Conservation (phyloP, 1,140 invertebrate species). For the Drepana arcuata region DNA sequence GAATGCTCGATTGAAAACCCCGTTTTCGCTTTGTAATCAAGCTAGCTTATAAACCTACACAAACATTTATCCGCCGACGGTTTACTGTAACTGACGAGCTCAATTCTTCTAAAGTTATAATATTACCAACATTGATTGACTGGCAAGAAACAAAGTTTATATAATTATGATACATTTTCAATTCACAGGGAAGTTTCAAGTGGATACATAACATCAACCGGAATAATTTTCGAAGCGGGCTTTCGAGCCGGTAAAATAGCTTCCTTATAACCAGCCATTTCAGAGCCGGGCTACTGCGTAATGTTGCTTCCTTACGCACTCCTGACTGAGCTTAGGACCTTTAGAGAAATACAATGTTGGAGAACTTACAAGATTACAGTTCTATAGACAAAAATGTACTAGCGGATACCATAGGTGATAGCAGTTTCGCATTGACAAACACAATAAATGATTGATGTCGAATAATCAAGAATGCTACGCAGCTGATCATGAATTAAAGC, state of each 20-base stretch:
- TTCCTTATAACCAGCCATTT: constrained; percentile 30
- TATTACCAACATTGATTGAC: too few species aligned
- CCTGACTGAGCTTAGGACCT: constrained; percentile 10
- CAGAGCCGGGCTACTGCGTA: constrained; percentile 22
- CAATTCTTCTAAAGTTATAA: too few species aligned
- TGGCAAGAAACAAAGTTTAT: constrained; percentile 12
- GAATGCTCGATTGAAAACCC: constrained; percentile 50
- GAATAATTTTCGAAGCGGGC: constrained; percentile 27
- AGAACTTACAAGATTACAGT: constrained; percentile 23
- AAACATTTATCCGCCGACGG: constrained; percentile 1
- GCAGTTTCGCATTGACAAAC: too few species aligned
- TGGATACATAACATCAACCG: constrained; percentile 20
- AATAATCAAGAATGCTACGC: too few species aligned
- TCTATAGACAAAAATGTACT: too few species aligned
- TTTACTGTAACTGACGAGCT: too few species aligned
- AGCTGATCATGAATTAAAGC: too few species aligned
- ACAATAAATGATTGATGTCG: too few species aligned
- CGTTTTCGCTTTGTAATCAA: constrained; percentile 31
- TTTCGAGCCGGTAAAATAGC: constrained; percentile 31
- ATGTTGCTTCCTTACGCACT: constrained; percentile 26
- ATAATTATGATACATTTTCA: constrained; percentile 26
- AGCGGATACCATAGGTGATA: too few species aligned
- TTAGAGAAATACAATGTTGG: constrained; percentile 32
- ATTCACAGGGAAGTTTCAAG: constrained; percentile 26
- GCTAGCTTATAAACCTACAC: constrained; percentile 12